Conservation (phyloP, 2,888 invertebrate genomes). For the Plemyria rubiginata region DNA sequence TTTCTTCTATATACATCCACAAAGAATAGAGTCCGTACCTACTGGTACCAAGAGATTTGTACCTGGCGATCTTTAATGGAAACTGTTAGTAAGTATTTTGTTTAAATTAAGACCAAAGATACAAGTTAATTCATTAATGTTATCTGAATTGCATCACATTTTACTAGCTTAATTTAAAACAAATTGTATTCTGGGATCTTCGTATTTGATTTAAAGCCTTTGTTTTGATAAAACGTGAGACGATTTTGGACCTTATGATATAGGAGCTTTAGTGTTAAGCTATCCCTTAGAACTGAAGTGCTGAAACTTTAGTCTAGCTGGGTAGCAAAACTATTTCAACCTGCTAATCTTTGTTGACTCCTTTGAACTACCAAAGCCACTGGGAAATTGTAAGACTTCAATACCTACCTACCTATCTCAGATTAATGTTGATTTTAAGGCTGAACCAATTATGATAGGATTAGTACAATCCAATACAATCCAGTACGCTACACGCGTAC, state of each 20-base stretch:
- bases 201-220: too few relatives aligned
- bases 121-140: too few relatives aligned
- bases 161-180: too few relatives aligned
- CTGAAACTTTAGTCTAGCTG: neutral
- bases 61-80: too few relatives aligned
- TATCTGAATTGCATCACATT: too few relatives aligned
- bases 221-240: neutral
- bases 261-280: neutral
- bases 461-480: neutral
- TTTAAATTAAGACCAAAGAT: too few relatives aligned
- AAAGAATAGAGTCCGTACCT: too few relatives aligned
- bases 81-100: too few relatives aligned
- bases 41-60: too few relatives aligned
- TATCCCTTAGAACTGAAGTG: neutral
- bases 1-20: too few relatives aligned
- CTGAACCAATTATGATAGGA: neutral
- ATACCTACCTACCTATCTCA: neutral
- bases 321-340: neutral
- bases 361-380: neutral
- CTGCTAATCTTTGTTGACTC: neutral
- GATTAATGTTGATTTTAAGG: neutral
- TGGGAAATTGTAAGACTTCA: neutral
- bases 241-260: neutral
- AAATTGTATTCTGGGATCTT: neutral
- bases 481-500: too few relatives aligned